Evolutionary conservation across 2,888 invertebrate genomes (phyloP).

Genomic region (Oegoconia quadripuncta): DNA sequence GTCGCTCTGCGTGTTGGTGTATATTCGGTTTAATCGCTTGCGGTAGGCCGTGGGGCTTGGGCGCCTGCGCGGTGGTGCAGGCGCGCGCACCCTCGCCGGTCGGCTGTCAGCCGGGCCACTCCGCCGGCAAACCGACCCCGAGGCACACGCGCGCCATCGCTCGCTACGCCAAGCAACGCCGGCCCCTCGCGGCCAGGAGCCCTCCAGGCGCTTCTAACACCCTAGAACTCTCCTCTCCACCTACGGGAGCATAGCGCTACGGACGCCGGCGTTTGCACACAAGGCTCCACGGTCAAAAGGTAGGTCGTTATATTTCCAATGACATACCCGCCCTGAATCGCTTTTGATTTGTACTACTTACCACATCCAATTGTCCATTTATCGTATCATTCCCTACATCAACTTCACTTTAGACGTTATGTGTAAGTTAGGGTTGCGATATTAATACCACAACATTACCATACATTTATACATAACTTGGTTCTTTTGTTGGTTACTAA

Average conservation of each 20-base stretch:
- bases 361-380: slow-evolving; percentile 38
- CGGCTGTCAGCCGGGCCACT: slow-evolving; percentile 54
- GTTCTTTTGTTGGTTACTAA: slow-evolving; percentile 28
- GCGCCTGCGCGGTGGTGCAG: slow-evolving; percentile 65
- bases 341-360: slow-evolving; percentile 44
- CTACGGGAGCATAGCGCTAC: slow-evolving; percentile 51
- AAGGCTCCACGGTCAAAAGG: slow-evolving; percentile 68
- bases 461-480: slow-evolving; percentile 24
- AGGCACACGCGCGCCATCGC: slow-evolving; percentile 66
- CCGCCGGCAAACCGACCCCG: slow-evolving; percentile 70
- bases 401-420: too few species aligned
- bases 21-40: slow-evolving; percentile 37
- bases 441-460: slow-evolving; percentile 42
- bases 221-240: slow-evolving; percentile 41
- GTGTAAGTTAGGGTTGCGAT: slow-evolving; percentile 36
- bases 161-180: slow-evolving; percentile 70
- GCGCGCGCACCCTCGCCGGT: slow-evolving; percentile 56
- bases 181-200: slow-evolving; percentile 75
- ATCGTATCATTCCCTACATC: background rate
- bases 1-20: slow-evolving; percentile 37
- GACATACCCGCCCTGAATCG: slow-evolving; percentile 49
- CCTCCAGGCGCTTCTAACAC: slow-evolving; percentile 65
- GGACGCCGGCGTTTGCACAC: slow-evolving; percentile 68
- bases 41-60: slow-evolving; percentile 26
- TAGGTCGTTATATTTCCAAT: slow-evolving; percentile 34